Base-by-base conservation (phyloP, 2,888 invertebrate genomes). In the Rapana venosa region DNA sequence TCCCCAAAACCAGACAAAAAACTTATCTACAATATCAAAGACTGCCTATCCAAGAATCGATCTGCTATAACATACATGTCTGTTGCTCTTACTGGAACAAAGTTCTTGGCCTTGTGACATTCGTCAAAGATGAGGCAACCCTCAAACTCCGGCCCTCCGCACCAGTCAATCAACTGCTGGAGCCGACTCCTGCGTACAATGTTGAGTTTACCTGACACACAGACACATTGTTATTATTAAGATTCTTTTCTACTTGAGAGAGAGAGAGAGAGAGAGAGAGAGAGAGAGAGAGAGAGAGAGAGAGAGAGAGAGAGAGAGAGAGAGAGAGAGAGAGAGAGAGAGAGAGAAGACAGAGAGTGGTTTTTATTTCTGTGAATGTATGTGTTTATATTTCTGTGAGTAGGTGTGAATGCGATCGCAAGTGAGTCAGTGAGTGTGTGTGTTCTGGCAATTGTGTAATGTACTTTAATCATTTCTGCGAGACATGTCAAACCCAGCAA, bases 61-160 rank as follows among this genome's bases (percentile, higher is more conserved):
- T 47, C 47, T 47, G 8, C 2, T 47, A 8, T 47, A 47, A 77
- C n/a, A 22, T n/a, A 22, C 22, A n/a, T 11, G 77, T 77, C 36
- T 26, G 26, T 47, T 22, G 77, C 26, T 93, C 95, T 93, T 93
- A 95, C 95, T 13, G 95, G 95, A 11, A 95, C 94, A 94, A 96
- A 95, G 92, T 96, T 95, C 91, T 96, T 96, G 35, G 96, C 96
- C 91, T 95, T 95, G 92, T 96, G 96, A 92, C 96, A 96, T 91
- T 96, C 96, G 91, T 96, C 96, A 93, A 96, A 96, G 58, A 96
- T 93, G 22, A 96, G 93, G 92, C 96, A 96, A 5, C 96, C 96
- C 56, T 94, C 94, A 92, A 95, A 95, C n/a, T 94, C 88, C 47
- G 92, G 91, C 0, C 95, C 95, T 26, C 96, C 95, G 92, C 96